phyloP scores from a whole-genome alignment of 1,140 invertebrate species.

The Trialeurodes vaporariorum region DNA sequence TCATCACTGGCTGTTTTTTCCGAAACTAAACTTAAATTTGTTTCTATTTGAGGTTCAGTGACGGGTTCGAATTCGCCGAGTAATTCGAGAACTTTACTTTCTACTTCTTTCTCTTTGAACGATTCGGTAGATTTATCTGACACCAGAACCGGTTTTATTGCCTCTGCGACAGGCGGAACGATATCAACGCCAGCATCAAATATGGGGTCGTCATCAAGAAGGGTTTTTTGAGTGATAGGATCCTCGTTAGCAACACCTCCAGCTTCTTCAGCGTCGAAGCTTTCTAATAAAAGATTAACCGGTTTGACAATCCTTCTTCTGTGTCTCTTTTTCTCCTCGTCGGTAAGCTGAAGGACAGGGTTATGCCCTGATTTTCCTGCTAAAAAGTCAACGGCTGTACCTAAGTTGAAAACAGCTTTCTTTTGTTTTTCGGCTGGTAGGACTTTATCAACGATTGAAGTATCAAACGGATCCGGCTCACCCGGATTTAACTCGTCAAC shows the following conservation, averaged over 20 bases:
- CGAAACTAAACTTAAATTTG: constrained; percentile 1
- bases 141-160: constrained; percentile 11
- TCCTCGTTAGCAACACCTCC: constrained; percentile 29
- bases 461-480: constrained; percentile 73
- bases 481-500: constrained; percentile 45
- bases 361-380: constrained; percentile 56
- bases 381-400: constrained; percentile 70
- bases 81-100: constrained; percentile 11
- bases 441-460: constrained; percentile 69
- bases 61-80: constrained; percentile 34
- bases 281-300: constrained; percentile 54
- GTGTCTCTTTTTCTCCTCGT: background rate
- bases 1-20: constrained; percentile 34
- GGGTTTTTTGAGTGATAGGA: constrained; percentile 41
- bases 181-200: constrained; percentile 12
- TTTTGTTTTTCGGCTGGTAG: constrained; percentile 36
- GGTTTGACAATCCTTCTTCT: constrained; percentile 26
- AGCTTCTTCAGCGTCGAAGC: constrained; percentile 41
- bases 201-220: constrained; percentile 52
- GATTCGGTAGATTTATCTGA: constrained; percentile 6
- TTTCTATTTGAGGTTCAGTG: background rate
- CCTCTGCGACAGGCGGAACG: constrained; percentile 16
- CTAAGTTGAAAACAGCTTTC: constrained; percentile 66
- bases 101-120: background rate
- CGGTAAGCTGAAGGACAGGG: background rate